A percentile compares a stretch with the other conserved stretches of the same genome.
These are phyloP conservation scores for Helostoma temminkii DNA, from an alignment of 2,797 vertebrate species.

Conservation along the genomic window DNA sequence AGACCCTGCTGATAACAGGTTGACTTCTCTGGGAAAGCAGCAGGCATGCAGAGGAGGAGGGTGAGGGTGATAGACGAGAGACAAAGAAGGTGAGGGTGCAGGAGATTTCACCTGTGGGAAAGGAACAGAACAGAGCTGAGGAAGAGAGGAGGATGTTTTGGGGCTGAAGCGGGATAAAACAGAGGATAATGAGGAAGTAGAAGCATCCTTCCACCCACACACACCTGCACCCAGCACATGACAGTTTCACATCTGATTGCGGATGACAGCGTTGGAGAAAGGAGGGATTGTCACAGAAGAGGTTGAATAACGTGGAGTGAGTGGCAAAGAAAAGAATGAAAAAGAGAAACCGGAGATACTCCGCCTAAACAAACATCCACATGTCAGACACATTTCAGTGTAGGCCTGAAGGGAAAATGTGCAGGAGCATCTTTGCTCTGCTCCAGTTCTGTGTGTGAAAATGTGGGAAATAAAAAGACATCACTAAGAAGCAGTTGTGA, in stretches of 20 bases:
- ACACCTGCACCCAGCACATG: slow-evolving; percentile 35
- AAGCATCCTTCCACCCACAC: slow-evolving; percentile 48
- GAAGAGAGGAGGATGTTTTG: slow-evolving; percentile 36
- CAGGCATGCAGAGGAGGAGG: slow-evolving; percentile 27
- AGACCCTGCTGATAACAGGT: slow-evolving; percentile 77
- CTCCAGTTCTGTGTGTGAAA: slow-evolving; percentile 16
- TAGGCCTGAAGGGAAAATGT: slow-evolving; percentile 4
- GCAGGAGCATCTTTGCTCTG: slow-evolving; percentile 1
- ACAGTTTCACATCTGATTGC: slow-evolving; percentile 34
- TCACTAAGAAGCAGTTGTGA: slow-evolving; percentile 7
- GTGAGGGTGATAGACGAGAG: slow-evolving; percentile 44
- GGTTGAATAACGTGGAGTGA: slow-evolving; percentile 27
- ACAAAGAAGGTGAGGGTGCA: slow-evolving; percentile 66
- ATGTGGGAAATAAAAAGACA: slow-evolving; percentile 11
- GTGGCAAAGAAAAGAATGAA: slow-evolving; percentile 3
- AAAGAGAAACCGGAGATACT: slow-evolving; percentile 23
- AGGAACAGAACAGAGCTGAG: slow-evolving; percentile 25
- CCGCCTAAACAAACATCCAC: slow-evolving; percentile 26
- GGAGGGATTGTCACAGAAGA: slow-evolving; percentile 25
- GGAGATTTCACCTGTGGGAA: slow-evolving; percentile 76
- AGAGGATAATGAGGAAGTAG: slow-evolving; percentile 47
- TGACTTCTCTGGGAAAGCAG: slow-evolving; percentile 75
- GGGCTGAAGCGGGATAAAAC: slow-evolving; percentile 41
- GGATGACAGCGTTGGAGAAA: slow-evolving; percentile 41
- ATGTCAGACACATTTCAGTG: slow-evolving; percentile 11